Evolutionary conservation across 2,888 invertebrate genomes (phyloP).

Genomic region (Pomacea canaliculata): DNA sequence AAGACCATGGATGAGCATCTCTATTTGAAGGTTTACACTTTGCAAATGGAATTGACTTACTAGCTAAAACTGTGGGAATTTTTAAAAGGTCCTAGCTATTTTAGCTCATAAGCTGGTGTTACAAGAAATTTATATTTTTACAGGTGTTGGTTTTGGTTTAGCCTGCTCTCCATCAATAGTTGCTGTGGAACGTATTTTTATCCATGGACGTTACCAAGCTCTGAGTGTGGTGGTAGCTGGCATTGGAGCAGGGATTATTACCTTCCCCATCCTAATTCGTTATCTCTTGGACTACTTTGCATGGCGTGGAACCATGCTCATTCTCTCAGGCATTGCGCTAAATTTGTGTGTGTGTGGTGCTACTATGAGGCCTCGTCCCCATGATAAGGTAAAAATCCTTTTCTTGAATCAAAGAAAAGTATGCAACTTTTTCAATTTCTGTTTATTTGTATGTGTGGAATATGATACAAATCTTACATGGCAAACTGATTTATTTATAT

Average conservation of each 20-base stretch:
- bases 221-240: slow-evolving; percentile 58
- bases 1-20: not conserved
- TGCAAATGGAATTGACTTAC: no score
- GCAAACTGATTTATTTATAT: not conserved
- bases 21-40: no score
- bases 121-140: slow-evolving; percentile 10
- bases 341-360: slow-evolving; percentile 62
- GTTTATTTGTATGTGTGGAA: no score
- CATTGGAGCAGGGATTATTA: slow-evolving; percentile 59
- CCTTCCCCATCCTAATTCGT: slow-evolving; percentile 58
- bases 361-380: slow-evolving; percentile 52
- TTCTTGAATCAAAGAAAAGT: not conserved
- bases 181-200: slow-evolving; percentile 61
- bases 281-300: slow-evolving; percentile 54
- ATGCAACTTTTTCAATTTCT: no score
- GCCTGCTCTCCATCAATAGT: slow-evolving; percentile 64
- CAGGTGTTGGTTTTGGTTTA: slow-evolving; percentile 63
- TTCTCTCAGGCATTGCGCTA: slow-evolving; percentile 56
- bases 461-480: no score
- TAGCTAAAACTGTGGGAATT: no score
- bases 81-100: no score
- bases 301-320: slow-evolving; percentile 59
- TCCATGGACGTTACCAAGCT: slow-evolving; percentile 55
- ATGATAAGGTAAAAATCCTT: slow-evolving; percentile 33
- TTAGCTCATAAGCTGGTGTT: no score